These are phyloP conservation scores for Nebria salina DNA, from an alignment of 2,888 invertebrate species.

Conservation along the genomic window DNA sequence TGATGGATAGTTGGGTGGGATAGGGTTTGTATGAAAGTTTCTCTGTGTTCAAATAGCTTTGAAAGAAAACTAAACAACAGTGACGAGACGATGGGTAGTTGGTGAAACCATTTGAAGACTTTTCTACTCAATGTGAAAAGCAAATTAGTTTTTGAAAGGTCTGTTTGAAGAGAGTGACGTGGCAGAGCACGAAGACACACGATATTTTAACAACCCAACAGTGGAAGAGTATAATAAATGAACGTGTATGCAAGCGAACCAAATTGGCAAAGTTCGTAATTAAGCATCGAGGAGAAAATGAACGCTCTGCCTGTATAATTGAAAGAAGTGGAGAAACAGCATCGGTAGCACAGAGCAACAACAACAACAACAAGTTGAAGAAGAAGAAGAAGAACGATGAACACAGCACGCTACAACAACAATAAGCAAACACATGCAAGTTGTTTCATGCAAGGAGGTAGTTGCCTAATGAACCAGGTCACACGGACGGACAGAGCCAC, in stretches of 20 bases:
- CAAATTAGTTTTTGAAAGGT: slow-evolving; percentile 46
- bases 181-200: neutral
- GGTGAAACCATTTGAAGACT: slow-evolving; percentile 23
- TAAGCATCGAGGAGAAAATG: slow-evolving; percentile 42
- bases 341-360: slow-evolving; percentile 18
- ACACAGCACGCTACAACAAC: slow-evolving; percentile 34
- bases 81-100: neutral
- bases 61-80: neutral
- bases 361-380: slow-evolving; percentile 7
- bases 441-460: slow-evolving; percentile 27
- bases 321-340: slow-evolving; percentile 31
- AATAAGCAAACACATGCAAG: slow-evolving; percentile 17
- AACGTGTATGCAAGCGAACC: slow-evolving; percentile 47
- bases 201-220: neutral
- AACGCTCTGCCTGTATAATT: slow-evolving; percentile 25
- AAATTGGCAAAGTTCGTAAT: slow-evolving; percentile 52
- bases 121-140: slow-evolving; percentile 37
- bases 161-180: slow-evolving; percentile 43
- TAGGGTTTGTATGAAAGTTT: no score
- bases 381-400: slow-evolving; percentile 14
- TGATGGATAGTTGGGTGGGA: no score
- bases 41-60: neutral
- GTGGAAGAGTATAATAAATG: slow-evolving; percentile 40
- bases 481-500: slow-evolving; percentile 24
- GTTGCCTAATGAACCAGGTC: slow-evolving; percentile 41